phyloP scores from a whole-genome alignment of 2,888 invertebrate species.

The Oxytorus armatus region DNA sequence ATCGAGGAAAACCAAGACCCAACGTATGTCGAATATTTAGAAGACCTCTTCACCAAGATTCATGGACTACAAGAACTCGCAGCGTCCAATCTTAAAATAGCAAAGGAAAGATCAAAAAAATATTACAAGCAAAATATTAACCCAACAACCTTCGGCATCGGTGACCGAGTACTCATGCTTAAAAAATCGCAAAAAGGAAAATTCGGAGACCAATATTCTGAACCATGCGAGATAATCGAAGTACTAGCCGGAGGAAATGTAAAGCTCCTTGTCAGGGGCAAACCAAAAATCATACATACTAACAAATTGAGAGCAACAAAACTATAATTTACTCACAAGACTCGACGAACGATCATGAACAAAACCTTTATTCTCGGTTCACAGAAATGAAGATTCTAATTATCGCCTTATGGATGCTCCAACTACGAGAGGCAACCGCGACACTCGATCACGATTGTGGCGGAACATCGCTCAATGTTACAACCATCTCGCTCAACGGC shows the following conservation, averaged over 20 bases:
- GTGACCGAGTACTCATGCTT: too few species aligned
- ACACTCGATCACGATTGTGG: constrained; percentile 45
- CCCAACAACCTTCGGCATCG: too few species aligned
- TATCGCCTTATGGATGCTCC: too few species aligned
- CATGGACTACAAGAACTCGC: constrained; percentile 9
- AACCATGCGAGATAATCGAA: constrained; percentile 6
- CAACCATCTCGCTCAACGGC: constrained; percentile 29
- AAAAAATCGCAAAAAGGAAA: constrained; percentile 1
- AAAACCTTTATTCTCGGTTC: not conserved
- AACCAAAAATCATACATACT: constrained; percentile 31
- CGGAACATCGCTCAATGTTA: constrained; percentile 35
- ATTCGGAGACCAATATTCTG: constrained; percentile 1
- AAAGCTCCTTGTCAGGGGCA: not conserved
- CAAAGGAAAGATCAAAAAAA: too few species aligned
- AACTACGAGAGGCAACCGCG: not conserved
- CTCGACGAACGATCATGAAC: too few species aligned
- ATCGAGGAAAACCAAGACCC: constrained; percentile 21
- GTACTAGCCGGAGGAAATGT: constrained; percentile 6
- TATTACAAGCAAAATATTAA: too few species aligned
- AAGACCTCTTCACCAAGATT: constrained; percentile 12
- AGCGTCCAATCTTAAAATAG: too few species aligned
- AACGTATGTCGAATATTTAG: constrained; percentile 49
- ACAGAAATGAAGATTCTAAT: too few species aligned
- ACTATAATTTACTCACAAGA: not conserved
- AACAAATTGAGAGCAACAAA: constrained; percentile 9